Percentiles rank a stretch among this genome's conserved stretches.
Evolutionary conservation across 2,888 invertebrate species (phyloP).

Genomic region (Oscheius sp.): DNA sequence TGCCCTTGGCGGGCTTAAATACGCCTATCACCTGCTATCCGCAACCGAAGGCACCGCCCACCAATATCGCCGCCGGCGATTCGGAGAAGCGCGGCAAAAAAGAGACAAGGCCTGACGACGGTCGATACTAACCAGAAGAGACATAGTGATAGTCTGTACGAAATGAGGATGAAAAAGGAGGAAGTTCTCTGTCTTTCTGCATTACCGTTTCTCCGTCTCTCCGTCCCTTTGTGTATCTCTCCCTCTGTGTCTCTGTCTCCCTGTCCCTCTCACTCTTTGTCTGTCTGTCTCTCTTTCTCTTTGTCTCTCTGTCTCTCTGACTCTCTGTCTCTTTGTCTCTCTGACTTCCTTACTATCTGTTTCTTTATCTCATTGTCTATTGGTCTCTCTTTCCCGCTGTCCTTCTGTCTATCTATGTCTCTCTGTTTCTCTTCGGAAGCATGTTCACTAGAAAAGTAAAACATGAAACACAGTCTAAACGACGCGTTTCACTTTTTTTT

Average conservation of each 20-base stretch:
- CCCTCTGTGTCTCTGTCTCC: too few relatives aligned
- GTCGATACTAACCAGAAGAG: not conserved
- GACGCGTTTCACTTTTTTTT: not conserved
- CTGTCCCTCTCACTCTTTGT: too few relatives aligned
- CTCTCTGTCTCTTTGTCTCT: not conserved
- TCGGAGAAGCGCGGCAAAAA: conserved; percentile 4
- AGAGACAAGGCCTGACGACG: conserved; percentile 1
- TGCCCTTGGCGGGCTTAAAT: conserved; percentile 24
- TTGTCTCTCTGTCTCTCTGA: too few relatives aligned
- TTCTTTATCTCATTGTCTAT: not conserved
- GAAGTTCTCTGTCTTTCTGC: too few relatives aligned
- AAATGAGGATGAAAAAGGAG: too few relatives aligned
- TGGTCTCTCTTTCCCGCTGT: not conserved
- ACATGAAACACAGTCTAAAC: not conserved
- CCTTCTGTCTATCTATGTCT: not conserved
- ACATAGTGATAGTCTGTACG: not conserved
- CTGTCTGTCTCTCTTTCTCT: too few relatives aligned
- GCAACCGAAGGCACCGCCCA: conserved; percentile 4
- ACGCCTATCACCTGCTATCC: conserved; percentile 30
- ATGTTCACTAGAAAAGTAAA: not conserved
- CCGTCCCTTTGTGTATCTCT: too few relatives aligned
- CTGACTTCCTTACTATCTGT: not conserved
- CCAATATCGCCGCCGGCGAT: not conserved
- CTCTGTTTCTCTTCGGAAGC: not conserved
- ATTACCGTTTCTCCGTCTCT: too few relatives aligned